Evolutionary conservation across 2,113 vertebrate genomes (phyloP).

Genomic region (Catharus fuscescens): DNA sequence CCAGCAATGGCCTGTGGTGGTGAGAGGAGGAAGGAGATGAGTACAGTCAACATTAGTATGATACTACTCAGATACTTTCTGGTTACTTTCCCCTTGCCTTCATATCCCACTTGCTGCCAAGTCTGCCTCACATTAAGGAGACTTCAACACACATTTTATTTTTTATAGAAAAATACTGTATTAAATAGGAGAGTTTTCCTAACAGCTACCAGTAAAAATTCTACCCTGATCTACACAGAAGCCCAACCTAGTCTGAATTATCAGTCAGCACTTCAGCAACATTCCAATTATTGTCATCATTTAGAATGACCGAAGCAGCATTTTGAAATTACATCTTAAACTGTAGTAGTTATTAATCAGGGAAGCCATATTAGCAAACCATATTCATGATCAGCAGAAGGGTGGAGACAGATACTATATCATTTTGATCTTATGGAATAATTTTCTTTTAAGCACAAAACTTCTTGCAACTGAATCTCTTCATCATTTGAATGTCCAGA

Average conservation of each 20-base stretch:
- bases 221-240: background rate
- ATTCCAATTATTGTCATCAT: background rate
- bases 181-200: background rate
- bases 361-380: background rate
- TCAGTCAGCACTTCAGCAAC: background rate
- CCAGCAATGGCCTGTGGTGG: background rate
- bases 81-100: background rate
- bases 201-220: background rate
- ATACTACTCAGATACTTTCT: background rate
- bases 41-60: fast-evolving
- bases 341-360: background rate
- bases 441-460: slow-evolving; percentile 2
- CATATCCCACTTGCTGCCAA: background rate
- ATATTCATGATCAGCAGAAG: background rate
- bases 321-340: slow-evolving; percentile 26
- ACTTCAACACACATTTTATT: background rate
- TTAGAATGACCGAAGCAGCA: background rate
- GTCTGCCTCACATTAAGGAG: background rate
- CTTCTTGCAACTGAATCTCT: background rate
- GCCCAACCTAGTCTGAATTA: background rate
- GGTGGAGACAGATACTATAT: background rate
- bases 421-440: background rate
- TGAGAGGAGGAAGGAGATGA: background rate
- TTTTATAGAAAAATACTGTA: background rate
- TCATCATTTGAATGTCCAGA: background rate